These are phyloP conservation scores for Oncorhynchus gorbuscha DNA, from an alignment of 2,113 vertebrate species.

Conservation along the genomic window DNA sequence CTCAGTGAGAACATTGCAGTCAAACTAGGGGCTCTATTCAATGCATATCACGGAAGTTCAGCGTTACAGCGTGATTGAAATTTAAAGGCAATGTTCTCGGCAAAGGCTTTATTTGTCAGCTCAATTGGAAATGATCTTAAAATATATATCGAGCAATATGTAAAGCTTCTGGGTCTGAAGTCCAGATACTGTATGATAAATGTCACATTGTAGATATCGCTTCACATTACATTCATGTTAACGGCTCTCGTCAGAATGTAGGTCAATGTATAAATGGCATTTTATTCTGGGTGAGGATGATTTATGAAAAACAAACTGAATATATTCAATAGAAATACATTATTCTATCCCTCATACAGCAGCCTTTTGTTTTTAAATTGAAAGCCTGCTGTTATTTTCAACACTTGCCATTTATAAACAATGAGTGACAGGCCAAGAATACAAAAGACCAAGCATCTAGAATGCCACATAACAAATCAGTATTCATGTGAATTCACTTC, in stretches of 20 bases:
- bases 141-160: no score
- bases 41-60: no score
- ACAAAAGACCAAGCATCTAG: background rate
- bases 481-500: background rate
- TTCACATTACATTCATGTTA: no score
- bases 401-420: background rate
- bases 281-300: background rate
- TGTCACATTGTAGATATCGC: background rate
- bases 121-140: no score
- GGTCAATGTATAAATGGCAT: background rate
- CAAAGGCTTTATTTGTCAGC: no score
- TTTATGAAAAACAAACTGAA: background rate
- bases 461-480: background rate
- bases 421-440: background rate
- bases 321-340: background rate
- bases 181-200: background rate
- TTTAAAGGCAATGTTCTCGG: no score
- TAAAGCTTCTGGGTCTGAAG: background rate
- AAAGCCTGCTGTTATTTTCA: background rate
- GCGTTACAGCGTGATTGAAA: no score
- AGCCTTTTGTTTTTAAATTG: background rate
- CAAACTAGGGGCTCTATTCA: background rate
- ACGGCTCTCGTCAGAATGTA: background rate
- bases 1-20: background rate
- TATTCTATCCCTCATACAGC: background rate